These are phyloP conservation scores for Drepanosiphum platanoidis DNA, from an alignment of 2,888 invertebrate species.

Conservation along the genomic window DNA sequence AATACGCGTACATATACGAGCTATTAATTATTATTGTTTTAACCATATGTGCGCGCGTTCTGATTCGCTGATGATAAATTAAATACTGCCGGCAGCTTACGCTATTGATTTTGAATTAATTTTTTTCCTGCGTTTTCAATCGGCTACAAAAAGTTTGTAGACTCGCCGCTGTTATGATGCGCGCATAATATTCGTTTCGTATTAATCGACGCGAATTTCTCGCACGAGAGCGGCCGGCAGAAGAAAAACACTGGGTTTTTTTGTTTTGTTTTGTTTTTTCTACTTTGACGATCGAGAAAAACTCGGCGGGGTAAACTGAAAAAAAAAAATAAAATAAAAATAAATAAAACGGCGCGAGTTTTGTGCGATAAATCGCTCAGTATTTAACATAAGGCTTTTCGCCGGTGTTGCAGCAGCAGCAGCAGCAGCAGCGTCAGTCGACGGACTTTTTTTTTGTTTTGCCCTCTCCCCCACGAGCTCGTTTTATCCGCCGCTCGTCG, in stretches of 20 bases:
- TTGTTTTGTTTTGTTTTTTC: too few species aligned
- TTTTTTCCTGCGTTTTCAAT: background rate
- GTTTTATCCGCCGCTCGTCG: too few species aligned
- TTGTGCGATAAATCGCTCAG: background rate
- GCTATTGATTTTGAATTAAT: slow-evolving; percentile 1
- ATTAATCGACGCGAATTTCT: slow-evolving; percentile 2
- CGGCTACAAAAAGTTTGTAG: background rate
- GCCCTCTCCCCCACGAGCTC: too few species aligned
- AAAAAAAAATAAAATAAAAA: too few species aligned
- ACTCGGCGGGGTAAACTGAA: background rate
- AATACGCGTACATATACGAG: background rate
- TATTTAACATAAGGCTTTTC: background rate
- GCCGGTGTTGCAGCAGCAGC: too few species aligned
- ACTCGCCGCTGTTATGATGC: background rate
- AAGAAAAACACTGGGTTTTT: background rate
- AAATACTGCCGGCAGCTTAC: background rate
- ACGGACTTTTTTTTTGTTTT: too few species aligned
- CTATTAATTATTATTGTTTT: background rate
- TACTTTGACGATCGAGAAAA: background rate
- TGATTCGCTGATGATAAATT: background rate
- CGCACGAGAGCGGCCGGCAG: background rate
- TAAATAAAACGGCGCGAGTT: background rate
- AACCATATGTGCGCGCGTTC: background rate
- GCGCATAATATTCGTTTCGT: background rate
- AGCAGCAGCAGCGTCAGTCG: too few species aligned